phyloP scores from a whole-genome alignment of 2,888 invertebrate genomes.

The Shargacucullia verbasci region DNA sequence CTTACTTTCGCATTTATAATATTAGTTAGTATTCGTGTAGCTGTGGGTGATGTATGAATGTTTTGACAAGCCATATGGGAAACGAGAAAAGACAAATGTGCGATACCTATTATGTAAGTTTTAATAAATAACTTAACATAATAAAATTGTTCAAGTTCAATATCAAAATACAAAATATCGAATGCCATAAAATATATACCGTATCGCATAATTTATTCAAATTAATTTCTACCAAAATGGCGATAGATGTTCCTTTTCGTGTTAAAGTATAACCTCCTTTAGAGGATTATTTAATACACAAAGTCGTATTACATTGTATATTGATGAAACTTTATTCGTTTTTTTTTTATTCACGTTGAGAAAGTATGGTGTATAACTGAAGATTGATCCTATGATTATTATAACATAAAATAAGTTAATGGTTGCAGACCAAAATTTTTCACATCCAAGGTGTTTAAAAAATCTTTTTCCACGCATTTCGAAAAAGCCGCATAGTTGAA shows the following conservation, averaged over 20 bases:
- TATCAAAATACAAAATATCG: slow-evolving; percentile 14
- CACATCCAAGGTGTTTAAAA: slow-evolving; percentile 27
- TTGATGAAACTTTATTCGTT: no score
- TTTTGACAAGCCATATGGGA: no score
- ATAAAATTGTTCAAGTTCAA: slow-evolving; percentile 16
- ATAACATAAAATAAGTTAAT: background rate
- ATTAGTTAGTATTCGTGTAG: no score
- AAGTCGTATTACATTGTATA: no score
- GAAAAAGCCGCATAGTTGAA: slow-evolving; percentile 51
- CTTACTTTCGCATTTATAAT: no score
- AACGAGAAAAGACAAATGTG: no score
- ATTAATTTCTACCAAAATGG: slow-evolving; percentile 20
- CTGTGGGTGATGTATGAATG: no score
- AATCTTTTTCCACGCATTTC: slow-evolving; percentile 30
- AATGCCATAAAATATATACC: background rate
- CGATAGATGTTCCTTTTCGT: background rate
- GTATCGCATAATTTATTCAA: slow-evolving; percentile 23
- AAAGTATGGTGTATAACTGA: no score
- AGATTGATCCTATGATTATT: no score
- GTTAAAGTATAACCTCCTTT: no score
- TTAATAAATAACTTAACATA: background rate
- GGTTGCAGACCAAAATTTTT: slow-evolving; percentile 8
- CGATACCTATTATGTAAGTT: no score
- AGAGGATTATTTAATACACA: background rate
- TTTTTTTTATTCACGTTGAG: no score